Conservation (phyloP, 2,888 invertebrate species). For the Lamproptera curius region DNA sequence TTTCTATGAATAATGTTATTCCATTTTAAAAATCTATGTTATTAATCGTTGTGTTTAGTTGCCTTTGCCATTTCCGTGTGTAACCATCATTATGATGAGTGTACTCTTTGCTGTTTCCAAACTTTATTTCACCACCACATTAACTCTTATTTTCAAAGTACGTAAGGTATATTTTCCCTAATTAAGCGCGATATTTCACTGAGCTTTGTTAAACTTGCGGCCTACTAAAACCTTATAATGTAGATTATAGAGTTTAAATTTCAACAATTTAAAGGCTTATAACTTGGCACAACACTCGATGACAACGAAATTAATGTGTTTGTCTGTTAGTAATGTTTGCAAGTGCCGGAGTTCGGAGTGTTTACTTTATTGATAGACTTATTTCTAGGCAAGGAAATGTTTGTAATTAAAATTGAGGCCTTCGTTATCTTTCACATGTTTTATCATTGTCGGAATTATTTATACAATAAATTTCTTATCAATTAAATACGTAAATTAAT, state of each 20-base stretch:
- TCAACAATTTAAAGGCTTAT: not conserved
- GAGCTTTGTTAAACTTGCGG: not conserved
- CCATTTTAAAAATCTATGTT: not conserved
- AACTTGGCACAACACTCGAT: constrained; percentile 1
- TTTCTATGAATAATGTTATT: too few relatives aligned
- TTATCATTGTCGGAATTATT: too few relatives aligned
- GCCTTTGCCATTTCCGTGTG: constrained; percentile 4
- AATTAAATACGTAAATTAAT: too few relatives aligned
- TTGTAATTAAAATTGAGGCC: not conserved
- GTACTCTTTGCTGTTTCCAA: constrained; percentile 1
- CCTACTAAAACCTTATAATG: not conserved
- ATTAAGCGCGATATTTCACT: not conserved
- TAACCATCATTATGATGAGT: constrained; percentile 5
- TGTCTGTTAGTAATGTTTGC: constrained; percentile 6
- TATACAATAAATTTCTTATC: too few relatives aligned
- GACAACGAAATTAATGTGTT: constrained; percentile 8
- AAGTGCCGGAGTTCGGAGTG: constrained; percentile 1
- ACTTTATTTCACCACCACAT: too few relatives aligned
- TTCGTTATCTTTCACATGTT: too few relatives aligned
- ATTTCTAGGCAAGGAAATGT: constrained; percentile 12
- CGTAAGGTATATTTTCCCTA: not conserved
- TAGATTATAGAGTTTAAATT: not conserved
- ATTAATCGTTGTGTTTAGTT: not conserved
- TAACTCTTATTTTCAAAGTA: too few relatives aligned
- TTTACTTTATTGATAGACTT: constrained; percentile 1